Percentiles rank a stretch among this genome's conserved stretches.
phyloP scores from a whole-genome alignment of 2,113 vertebrate genomes.

The Pampusana beccarii region DNA sequence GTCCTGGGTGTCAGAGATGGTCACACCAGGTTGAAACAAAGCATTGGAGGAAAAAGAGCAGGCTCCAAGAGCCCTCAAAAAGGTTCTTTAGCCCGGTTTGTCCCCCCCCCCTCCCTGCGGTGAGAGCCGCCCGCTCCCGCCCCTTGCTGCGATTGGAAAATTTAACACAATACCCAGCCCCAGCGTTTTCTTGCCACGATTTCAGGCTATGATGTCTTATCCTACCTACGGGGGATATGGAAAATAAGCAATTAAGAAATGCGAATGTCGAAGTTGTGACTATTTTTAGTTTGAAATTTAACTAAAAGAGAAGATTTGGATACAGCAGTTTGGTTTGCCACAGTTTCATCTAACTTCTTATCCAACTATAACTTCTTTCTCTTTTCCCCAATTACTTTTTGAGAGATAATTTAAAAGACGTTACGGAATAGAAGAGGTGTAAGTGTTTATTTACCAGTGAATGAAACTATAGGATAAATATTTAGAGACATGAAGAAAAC shows the following conservation, averaged over 20 bases:
- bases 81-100: background rate
- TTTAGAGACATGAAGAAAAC: background rate
- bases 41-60: background rate
- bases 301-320: background rate
- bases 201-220: background rate
- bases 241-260: background rate
- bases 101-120: background rate
- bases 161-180: fast-evolving
- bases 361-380: background rate
- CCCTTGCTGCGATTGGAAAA: fast-evolving
- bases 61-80: background rate
- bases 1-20: background rate
- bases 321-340: background rate
- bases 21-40: background rate
- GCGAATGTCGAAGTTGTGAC: fast-evolving
- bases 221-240: background rate
- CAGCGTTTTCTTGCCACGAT: background rate
- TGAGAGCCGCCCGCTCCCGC: fast-evolving
- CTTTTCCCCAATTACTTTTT: background rate
- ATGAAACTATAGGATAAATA: background rate
- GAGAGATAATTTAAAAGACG: background rate
- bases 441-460: background rate
- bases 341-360: background rate
- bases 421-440: background rate
- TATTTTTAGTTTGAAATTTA: background rate